phyloP scores from a whole-genome alignment of 2,888 invertebrate species.

The Apeira syringaria region DNA sequence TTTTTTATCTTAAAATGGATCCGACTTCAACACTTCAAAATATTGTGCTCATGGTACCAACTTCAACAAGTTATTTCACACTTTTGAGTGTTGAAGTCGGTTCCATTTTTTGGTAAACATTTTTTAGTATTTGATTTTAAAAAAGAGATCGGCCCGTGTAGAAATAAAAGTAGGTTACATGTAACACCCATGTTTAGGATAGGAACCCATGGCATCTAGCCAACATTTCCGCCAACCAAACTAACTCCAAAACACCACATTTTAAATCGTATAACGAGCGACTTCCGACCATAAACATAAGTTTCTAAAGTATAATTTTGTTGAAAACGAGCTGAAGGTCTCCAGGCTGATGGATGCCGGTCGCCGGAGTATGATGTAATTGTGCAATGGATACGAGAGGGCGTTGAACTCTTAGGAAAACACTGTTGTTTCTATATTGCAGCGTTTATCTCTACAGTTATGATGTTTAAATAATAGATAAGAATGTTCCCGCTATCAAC shows the following conservation, averaged over 20 bases:
- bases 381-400: constrained; percentile 22
- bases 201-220: constrained; percentile 43
- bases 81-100: too few species aligned
- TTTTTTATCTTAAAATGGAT: too few species aligned
- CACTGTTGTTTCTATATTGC: constrained; percentile 1
- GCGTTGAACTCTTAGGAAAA: constrained; percentile 22
- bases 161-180: too few species aligned
- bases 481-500: not conserved
- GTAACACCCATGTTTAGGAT: too few species aligned
- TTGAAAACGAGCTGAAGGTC: constrained; percentile 35
- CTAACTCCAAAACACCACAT: not conserved
- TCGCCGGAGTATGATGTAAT: constrained; percentile 41
- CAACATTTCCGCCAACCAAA: constrained; percentile 39
- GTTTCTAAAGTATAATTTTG: constrained; percentile 21
- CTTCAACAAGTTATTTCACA: too few species aligned
- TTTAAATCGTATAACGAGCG: constrained; percentile 7
- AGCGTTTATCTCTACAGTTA: not conserved
- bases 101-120: too few species aligned
- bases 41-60: too few species aligned
- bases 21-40: too few species aligned
- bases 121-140: too few species aligned
- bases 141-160: too few species aligned
- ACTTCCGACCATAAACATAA: constrained; percentile 35
- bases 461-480: not conserved
- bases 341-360: constrained; percentile 20